Conservation (phyloP, 2,888 invertebrate species). For the Drosophila neutralis region DNA sequence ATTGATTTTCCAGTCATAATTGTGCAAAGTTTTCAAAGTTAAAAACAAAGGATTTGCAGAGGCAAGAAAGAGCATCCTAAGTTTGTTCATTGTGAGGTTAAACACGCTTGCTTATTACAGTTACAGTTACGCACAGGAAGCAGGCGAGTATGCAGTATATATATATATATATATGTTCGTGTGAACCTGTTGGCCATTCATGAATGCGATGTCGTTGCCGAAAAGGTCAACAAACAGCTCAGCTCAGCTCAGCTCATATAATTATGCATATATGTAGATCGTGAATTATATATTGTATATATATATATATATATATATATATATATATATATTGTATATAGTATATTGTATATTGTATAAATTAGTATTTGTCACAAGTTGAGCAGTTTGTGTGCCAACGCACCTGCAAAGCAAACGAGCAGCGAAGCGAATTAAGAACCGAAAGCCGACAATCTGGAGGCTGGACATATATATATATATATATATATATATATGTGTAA, state of each 20-base stretch:
- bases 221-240: constrained; percentile 73
- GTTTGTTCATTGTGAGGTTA: background rate
- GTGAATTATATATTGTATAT: background rate
- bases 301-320: background rate
- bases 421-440: constrained; percentile 18
- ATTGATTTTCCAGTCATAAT: background rate
- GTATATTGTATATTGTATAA: constrained; percentile 14
- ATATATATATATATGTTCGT: background rate
- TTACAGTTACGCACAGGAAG: constrained; percentile 49
- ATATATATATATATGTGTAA: background rate
- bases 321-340: background rate
- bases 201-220: constrained; percentile 41
- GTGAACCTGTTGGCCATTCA: constrained; percentile 63
- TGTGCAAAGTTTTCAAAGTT: background rate
- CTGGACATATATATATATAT: background rate
- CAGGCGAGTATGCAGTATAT: background rate
- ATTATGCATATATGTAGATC: constrained; percentile 16
- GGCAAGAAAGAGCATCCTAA: constrained; percentile 3
- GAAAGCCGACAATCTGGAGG: constrained; percentile 7
- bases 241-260: constrained; percentile 16
- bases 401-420: constrained; percentile 42
- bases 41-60: background rate
- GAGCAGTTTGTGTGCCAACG: constrained; percentile 60
- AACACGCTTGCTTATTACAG: constrained; percentile 10
- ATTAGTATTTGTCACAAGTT: constrained; percentile 53